These are phyloP conservation scores for Crossaster papposus DNA, from an alignment of 53 echinoderm and acorn worm species.

Conservation along the genomic window DNA sequence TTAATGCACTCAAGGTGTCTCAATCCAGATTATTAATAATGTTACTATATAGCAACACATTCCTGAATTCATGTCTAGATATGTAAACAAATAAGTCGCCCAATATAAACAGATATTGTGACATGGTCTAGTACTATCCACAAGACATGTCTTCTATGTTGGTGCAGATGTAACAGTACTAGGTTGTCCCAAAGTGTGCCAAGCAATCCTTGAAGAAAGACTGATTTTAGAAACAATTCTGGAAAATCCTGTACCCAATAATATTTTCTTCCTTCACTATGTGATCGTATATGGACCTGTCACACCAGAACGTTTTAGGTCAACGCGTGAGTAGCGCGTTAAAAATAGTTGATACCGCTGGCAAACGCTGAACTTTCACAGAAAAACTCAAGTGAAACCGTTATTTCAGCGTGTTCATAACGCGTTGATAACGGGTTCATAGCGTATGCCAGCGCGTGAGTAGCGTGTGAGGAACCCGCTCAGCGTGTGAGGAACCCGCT, in stretches of 20 bases:
- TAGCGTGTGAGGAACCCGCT: too few species aligned
- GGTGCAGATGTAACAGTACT: not conserved
- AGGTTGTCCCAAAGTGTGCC: not conserved
- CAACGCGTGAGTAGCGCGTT: too few species aligned
- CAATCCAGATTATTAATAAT: not conserved
- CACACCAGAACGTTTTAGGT: too few species aligned
- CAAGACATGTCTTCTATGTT: not conserved
- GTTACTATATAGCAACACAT: constrained; percentile 1
- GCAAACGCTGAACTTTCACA: too few species aligned
- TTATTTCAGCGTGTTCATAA: too few species aligned
- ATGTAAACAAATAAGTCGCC: not conserved
- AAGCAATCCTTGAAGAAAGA: not conserved
- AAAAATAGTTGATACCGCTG: too few species aligned
- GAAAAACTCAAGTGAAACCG: too few species aligned
- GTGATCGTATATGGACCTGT: too few species aligned
- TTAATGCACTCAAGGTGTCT: constrained; percentile 3
- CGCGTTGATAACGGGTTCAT: too few species aligned
- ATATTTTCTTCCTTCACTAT: too few species aligned
- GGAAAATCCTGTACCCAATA: not conserved
- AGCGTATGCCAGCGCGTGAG: too few species aligned
- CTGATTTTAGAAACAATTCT: constrained; percentile 2
- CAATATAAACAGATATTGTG: not conserved
- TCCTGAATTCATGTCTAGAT: not conserved
- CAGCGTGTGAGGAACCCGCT: too few species aligned
- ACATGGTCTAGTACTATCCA: not conserved